A percentile compares a stretch with the other conserved stretches of the same genome.
phyloP scores from a whole-genome alignment of 2,888 invertebrate genomes.

The Apotomis betuletana region DNA sequence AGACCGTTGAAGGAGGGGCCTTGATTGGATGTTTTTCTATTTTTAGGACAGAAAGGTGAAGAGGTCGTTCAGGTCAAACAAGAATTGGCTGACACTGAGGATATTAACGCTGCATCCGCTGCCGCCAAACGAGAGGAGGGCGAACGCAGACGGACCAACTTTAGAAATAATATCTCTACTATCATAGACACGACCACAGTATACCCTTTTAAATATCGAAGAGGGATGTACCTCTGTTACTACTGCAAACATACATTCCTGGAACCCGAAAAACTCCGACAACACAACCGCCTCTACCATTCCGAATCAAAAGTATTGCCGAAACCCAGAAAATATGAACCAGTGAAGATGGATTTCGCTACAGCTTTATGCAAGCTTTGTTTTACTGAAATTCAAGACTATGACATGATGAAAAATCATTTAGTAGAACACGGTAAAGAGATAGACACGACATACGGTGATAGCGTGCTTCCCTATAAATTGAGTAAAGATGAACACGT shows the following conservation, averaged over 20 bases:
- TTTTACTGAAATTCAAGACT: constrained; percentile 59
- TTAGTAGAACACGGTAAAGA: constrained; percentile 64
- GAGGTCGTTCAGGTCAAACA: constrained; percentile 57
- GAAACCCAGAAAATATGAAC: constrained; percentile 74
- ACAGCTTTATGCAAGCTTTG: constrained; percentile 68
- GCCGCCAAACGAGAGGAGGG: constrained; percentile 48
- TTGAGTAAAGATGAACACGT: constrained; percentile 69
- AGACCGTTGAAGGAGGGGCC: constrained; percentile 53
- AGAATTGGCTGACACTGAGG: constrained; percentile 58
- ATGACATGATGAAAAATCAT: constrained; percentile 65
- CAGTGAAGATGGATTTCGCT: constrained; percentile 74
- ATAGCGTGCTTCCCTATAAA: constrained; percentile 74
- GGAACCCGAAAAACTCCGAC: constrained; percentile 72
- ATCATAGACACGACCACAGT: constrained; percentile 72
- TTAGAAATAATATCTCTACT: constrained; percentile 70
- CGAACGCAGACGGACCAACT: constrained; percentile 65
- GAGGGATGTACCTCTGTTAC: constrained; percentile 73
- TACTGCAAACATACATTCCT: constrained; percentile 72
- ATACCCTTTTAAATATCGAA: constrained; percentile 76
- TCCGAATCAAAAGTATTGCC: constrained; percentile 57
- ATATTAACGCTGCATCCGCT: constrained; percentile 47
- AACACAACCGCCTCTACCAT: constrained; percentile 66
- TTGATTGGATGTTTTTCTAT: constrained; percentile 78
- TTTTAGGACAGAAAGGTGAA: constrained; percentile 76
- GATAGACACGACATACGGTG: constrained; percentile 68